Conservation (phyloP, 2,888 invertebrate genomes). For the Melanostoma mellinum region DNA sequence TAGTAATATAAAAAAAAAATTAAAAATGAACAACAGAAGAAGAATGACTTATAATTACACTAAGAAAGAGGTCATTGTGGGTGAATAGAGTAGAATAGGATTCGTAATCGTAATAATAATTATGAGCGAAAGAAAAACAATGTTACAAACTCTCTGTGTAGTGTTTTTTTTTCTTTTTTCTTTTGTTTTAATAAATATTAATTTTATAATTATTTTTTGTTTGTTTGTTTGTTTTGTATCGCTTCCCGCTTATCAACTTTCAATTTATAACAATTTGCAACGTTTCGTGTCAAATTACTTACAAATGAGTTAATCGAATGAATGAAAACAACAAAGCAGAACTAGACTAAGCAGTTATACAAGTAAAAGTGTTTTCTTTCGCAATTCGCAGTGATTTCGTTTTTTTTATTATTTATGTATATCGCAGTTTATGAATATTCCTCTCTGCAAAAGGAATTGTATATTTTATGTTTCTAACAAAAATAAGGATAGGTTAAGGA, state of each 20-base stretch:
- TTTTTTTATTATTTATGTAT: constrained; percentile 35
- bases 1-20: constrained; percentile 13
- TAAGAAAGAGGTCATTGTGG: constrained; percentile 34
- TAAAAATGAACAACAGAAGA: constrained; percentile 27
- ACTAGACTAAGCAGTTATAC: constrained; percentile 51
- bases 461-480: constrained; percentile 26
- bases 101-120: not conserved
- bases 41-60: constrained; percentile 35
- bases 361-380: constrained; percentile 47
- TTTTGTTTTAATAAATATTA: constrained; percentile 64
- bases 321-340: constrained; percentile 24
- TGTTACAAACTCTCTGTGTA: constrained; percentile 27
- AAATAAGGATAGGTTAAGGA: constrained; percentile 30
- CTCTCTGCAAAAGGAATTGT: constrained; percentile 35
- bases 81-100: not conserved
- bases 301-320: constrained; percentile 6
- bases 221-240: constrained; percentile 28
- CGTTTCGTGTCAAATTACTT: not conserved
- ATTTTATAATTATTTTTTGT: constrained; percentile 27
- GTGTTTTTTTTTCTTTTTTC: constrained; percentile 54
- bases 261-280: constrained; percentile 26
- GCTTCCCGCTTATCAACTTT: constrained; percentile 19
- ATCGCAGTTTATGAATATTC: constrained; percentile 49
- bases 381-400: constrained; percentile 38
- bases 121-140: constrained; percentile 8